Percentiles rank a stretch among this genome's conserved stretches.
These are phyloP conservation scores for Sinella curviseta DNA, from an alignment of 1,140 invertebrate species.

Conservation along the genomic window DNA sequence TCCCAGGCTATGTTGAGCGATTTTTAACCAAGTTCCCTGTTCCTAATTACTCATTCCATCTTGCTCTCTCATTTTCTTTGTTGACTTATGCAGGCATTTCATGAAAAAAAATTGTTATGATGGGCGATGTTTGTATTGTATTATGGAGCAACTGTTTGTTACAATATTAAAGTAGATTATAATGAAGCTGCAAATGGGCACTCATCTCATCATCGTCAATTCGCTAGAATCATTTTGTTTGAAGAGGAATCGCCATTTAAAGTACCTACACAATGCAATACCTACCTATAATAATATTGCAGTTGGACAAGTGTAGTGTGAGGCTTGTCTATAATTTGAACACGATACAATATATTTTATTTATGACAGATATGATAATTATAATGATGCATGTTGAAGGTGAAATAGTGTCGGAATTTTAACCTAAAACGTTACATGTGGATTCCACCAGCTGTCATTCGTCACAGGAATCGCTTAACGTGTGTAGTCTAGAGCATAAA, in stretches of 20 bases:
- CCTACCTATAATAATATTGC: too few species aligned
- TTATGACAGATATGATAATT: too few species aligned
- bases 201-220: not conserved
- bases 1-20: slow-evolving; percentile 33
- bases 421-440: not conserved
- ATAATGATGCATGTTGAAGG: not conserved
- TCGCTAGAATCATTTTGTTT: not conserved
- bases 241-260: not conserved
- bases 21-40: slow-evolving; percentile 32
- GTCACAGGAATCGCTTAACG: too few species aligned
- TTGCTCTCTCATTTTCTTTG: slow-evolving; percentile 22
- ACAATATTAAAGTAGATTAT: not conserved
- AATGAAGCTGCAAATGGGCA: not conserved
- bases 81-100: slow-evolving; percentile 7
- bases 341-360: too few species aligned
- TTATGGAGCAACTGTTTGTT: not conserved
- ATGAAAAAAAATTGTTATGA: slow-evolving; percentile 3
- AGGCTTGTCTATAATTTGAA: not conserved
- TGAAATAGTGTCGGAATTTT: not conserved
- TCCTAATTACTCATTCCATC: slow-evolving; percentile 47
- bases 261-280: too few species aligned
- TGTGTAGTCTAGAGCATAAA: too few species aligned
- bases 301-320: not conserved
- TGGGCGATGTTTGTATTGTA: not conserved
- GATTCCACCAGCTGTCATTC: too few species aligned